Evolutionary conservation across 2,113 vertebrate genomes (phyloP).

Genomic region (Prionailurus viverrinus): DNA sequence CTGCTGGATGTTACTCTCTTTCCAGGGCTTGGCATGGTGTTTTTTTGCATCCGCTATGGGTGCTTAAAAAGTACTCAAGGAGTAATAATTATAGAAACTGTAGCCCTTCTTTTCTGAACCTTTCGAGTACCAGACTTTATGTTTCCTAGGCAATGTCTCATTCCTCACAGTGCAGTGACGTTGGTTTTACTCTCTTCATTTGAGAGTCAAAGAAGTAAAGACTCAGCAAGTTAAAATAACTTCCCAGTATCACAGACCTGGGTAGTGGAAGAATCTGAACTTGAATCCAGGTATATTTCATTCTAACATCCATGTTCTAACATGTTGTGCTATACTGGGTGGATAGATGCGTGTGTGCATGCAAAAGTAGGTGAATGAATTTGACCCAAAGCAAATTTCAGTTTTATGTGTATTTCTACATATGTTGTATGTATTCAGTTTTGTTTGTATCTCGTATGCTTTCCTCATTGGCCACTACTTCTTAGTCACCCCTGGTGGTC

Average conservation of each 20-base stretch:
- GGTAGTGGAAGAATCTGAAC: not conserved
- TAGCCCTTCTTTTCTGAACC: not conserved
- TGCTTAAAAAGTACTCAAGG: not conserved
- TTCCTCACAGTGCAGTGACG: not conserved
- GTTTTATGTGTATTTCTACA: too few relatives aligned
- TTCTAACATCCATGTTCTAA: not conserved
- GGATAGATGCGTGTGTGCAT: not conserved
- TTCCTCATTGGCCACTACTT: not conserved
- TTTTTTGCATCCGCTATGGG: not conserved
- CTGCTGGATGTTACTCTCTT: not conserved
- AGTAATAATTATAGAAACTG: not conserved
- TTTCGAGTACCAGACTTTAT: not conserved
- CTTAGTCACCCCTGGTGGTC: not conserved
- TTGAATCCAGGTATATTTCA: constrained; percentile 12
- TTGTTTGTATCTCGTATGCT: accelerated
- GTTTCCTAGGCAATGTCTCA: not conserved
- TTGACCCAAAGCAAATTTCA: not conserved
- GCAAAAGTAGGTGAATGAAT: not conserved
- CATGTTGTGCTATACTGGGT: not conserved
- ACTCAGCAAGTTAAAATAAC: not conserved
- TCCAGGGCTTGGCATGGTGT: not conserved
- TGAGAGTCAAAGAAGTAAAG: not conserved
- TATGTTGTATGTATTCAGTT: not conserved
- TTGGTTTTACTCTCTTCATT: not conserved
- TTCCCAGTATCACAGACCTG: not conserved